Evolutionary conservation across 2,113 vertebrate genomes (phyloP).

Genomic region (Mugil cephalus): DNA sequence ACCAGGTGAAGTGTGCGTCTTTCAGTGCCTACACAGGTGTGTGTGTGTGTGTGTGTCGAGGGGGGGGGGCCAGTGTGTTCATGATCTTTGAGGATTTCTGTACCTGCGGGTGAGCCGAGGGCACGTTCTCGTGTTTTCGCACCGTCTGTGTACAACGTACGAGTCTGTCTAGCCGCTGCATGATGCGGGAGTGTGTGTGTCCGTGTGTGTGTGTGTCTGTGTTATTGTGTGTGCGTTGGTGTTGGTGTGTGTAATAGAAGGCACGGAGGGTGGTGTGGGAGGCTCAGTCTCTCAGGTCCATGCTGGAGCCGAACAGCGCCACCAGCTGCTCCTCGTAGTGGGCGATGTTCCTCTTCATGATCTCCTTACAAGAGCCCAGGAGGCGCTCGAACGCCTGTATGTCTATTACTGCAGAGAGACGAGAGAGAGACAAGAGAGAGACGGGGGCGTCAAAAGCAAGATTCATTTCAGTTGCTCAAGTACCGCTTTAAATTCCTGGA

Average conservation of each 20-base stretch:
- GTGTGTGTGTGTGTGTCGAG: constrained; percentile 24
- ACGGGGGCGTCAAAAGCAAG: background rate
- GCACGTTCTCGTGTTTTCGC: constrained; percentile 53
- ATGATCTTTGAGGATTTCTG: constrained; percentile 28
- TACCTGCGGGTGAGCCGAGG: constrained; percentile 40
- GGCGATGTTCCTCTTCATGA: constrained; percentile 99
- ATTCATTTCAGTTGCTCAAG: background rate
- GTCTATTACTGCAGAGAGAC: constrained; percentile 90
- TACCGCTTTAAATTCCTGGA: no score
- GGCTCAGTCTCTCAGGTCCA: constrained; percentile 93
- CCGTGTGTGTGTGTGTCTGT: constrained; percentile 29
- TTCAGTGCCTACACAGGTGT: constrained; percentile 63
- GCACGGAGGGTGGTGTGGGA: constrained; percentile 81
- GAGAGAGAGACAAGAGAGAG: constrained; percentile 1
- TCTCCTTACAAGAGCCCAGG: constrained; percentile 98
- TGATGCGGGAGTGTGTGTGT: constrained; percentile 47
- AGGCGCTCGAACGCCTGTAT: constrained; percentile 98
- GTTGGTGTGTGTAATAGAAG: constrained; percentile 76
- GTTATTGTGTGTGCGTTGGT: constrained; percentile 55
- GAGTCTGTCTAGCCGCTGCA: constrained; percentile 58
- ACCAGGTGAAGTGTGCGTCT: constrained; percentile 66
- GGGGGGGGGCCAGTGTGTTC: constrained; percentile 18
- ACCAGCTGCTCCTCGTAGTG: constrained; percentile 99
- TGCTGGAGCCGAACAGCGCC: constrained; percentile 97
- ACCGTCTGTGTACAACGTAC: constrained; percentile 63